Percentiles rank a stretch among this genome's conserved stretches.
phyloP scores from a whole-genome alignment of 1,140 invertebrate genomes.

The Eumeta japonica region DNA sequence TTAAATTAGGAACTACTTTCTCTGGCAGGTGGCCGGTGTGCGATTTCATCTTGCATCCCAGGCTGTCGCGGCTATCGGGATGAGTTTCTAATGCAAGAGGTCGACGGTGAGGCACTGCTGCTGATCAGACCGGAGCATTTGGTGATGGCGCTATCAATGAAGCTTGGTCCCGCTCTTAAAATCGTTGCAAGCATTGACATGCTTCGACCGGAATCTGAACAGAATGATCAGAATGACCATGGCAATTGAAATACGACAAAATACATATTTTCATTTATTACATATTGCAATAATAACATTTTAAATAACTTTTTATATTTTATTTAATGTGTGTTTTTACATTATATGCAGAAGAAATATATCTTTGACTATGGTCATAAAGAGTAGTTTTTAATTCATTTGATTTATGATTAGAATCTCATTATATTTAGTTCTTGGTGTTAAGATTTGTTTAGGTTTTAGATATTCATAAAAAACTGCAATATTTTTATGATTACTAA shows the following conservation, averaged over 20 bases:
- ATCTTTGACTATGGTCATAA: too few relatives aligned
- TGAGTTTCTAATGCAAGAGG: slow-evolving; percentile 92
- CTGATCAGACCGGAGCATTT: slow-evolving; percentile 93
- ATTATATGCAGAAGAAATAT: too few relatives aligned
- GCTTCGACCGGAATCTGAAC: slow-evolving; percentile 63
- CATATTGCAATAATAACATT: too few relatives aligned
- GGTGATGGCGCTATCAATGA: slow-evolving; percentile 92
- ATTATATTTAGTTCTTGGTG: too few relatives aligned
- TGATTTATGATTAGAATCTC: too few relatives aligned
- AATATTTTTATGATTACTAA: too few relatives aligned
- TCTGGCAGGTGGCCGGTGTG: neutral
- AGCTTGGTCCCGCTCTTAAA: slow-evolving; percentile 91
- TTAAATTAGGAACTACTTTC: neutral
- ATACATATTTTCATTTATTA: neutral
- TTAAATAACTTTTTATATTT: too few relatives aligned
- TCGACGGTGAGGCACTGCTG: slow-evolving; percentile 92
- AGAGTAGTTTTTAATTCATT: too few relatives aligned
- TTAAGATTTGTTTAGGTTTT: too few relatives aligned
- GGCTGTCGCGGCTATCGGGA: slow-evolving; percentile 92
- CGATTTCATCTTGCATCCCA: slow-evolving; percentile 60
- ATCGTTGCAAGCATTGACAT: slow-evolving; percentile 85
- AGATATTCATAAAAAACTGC: too few relatives aligned
- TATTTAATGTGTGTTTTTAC: too few relatives aligned
- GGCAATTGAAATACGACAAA: too few relatives aligned
- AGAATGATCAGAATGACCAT: slow-evolving; percentile 28